Evolutionary conservation across 2,888 invertebrate genomes (phyloP), one percentile per base, ranked within the genome.

Genomic region (Athripsodes cinereus): DNA sequence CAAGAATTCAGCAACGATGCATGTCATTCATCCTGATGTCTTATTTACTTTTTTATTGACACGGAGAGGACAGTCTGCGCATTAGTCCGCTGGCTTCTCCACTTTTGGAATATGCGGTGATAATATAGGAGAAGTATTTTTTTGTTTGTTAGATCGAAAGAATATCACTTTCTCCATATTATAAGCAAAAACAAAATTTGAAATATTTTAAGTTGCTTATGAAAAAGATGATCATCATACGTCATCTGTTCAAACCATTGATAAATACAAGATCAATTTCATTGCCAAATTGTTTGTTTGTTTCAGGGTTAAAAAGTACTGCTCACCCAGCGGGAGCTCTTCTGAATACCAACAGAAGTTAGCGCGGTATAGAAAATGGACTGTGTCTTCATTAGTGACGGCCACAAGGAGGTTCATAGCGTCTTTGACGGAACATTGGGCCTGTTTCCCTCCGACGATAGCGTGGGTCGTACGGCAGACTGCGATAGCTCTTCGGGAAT

Each of bases 391-490:
- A 59, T 76, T 97, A 61, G 88, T 87, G 65, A 82, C 85, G 62
- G 81, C 95, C 48, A 85, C 92, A 1, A 87, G 84, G 70, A 81
- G 85, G 66, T 96, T 97, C 71, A 88, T 97, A 52, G 76, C 81
- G 8, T 90, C 91, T 58, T 82, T 97, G 59, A 81, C 86, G 61
- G 89, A 88, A 65, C 90, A 90, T 71, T 89, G 95, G 81, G 86
- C 89, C 65, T 88, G 91, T 69, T 96, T 98, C 73, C 98, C 98
- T 0, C 85, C 90, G 20, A 87, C 89, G 61, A 79, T 96, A 13
- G 86, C 90, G 10, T 96, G 96, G 96, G 82, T 97, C 26, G 88
- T 96, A 5, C 86, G 91, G 66, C 92, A 94, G 69, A 86, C 95
- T 68, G 87, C 88, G 50, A 84, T 76, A 51, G 64, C 76, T 22